Percentiles rank a stretch among this genome's conserved stretches.
Conservation (phyloP, 2,797 vertebrate genomes). For the Scolopax rusticola region DNA sequence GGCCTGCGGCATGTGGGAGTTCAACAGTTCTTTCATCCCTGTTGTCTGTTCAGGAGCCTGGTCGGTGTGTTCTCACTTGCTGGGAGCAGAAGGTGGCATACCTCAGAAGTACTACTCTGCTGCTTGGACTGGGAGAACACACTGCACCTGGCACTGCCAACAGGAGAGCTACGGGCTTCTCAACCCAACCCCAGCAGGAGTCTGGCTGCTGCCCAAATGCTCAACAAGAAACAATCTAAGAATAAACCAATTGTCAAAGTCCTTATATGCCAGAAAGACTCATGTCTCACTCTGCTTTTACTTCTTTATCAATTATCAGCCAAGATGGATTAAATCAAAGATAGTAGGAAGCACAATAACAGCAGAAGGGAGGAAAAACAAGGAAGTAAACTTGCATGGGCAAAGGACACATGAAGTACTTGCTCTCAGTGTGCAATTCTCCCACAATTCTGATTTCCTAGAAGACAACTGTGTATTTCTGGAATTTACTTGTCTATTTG, state of each 20-base stretch:
- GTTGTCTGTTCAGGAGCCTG: fast-evolving
- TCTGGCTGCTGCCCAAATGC: not conserved
- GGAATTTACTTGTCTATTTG: not conserved
- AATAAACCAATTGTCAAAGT: not conserved
- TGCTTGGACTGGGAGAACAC: fast-evolving
- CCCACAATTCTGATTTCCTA: not conserved
- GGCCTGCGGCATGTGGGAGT: not conserved
- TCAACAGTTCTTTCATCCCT: not conserved
- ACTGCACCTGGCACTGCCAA: fast-evolving
- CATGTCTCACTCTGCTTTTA: not conserved
- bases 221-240: not conserved
- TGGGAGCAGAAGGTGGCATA: not conserved
- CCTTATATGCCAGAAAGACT: not conserved
- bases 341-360: not conserved
- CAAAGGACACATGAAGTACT: not conserved
- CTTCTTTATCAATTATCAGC: not conserved
- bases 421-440: not conserved
- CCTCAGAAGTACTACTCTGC: not conserved
- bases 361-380: not conserved
- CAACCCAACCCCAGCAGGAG: not conserved
- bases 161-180: not conserved
- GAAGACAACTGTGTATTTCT: not conserved
- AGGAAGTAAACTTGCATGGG: not conserved
- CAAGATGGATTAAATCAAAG: not conserved
- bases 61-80: fast-evolving